Evolutionary conservation across 2,888 invertebrate genomes (phyloP).

Genomic region (Limulus polyphemus): DNA sequence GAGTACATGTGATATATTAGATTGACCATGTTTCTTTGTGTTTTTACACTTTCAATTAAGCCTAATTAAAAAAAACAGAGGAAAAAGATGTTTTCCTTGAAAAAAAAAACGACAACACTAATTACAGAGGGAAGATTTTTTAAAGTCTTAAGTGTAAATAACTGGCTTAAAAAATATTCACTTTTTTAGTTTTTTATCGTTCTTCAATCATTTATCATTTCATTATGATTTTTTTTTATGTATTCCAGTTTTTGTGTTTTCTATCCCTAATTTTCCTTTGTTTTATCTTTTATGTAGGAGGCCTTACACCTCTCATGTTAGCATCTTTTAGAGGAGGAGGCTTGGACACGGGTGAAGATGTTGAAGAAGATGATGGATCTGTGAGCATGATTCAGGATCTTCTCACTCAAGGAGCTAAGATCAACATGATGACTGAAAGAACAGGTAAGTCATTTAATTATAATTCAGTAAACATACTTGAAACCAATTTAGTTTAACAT

Average conservation of each 20-base stretch:
- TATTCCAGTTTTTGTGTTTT: neutral
- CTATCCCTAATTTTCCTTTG: too few species aligned
- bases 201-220: neutral
- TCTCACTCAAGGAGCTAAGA: slow-evolving; percentile 77
- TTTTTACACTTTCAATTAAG: too few species aligned
- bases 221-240: neutral
- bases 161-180: too few species aligned
- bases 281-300: slow-evolving; percentile 54
- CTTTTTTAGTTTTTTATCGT: neutral
- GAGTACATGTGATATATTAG: neutral
- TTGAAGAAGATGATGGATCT: slow-evolving; percentile 49
- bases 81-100: too few species aligned
- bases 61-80: too few species aligned
- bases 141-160: too few species aligned
- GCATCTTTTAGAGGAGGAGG: slow-evolving; percentile 65
- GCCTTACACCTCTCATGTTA: slow-evolving; percentile 92
- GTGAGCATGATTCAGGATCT: slow-evolving; percentile 69
- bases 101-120: too few species aligned
- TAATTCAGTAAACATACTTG: neutral
- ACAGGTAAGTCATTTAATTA: slow-evolving; percentile 71
- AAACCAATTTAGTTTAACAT: too few species aligned
- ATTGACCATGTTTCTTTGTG: neutral
- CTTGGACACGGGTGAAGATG: slow-evolving; percentile 63
- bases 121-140: too few species aligned
- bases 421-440: slow-evolving; percentile 87